A percentile compares a stretch with the other conserved stretches of the same genome.
Conservation (phyloP, 1,140 invertebrate genomes). For the Pissodes strobi region DNA sequence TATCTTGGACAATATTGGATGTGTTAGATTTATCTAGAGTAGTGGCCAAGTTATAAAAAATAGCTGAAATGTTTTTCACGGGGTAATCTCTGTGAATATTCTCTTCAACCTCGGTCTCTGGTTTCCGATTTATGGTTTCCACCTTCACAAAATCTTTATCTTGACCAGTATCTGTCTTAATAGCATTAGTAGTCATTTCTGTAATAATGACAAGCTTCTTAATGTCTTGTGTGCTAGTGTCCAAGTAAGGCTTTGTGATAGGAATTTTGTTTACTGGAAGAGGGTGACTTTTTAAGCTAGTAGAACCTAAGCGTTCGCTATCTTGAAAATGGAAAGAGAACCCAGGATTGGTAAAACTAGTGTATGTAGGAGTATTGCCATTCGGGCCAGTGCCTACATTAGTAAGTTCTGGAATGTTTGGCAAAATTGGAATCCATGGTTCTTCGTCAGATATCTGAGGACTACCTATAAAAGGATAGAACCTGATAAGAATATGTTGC, state of each 20-base stretch:
- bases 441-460: constrained; percentile 25
- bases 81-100: constrained; percentile 22
- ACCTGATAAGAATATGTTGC: neutral
- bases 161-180: constrained; percentile 21
- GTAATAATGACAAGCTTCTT: constrained; percentile 12
- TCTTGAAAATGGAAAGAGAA: constrained; percentile 59
- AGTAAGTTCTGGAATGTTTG: constrained; percentile 29
- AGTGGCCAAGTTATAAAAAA: constrained; percentile 44
- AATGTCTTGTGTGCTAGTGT: constrained; percentile 47
- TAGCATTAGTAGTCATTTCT: constrained; percentile 26
- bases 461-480: constrained; percentile 11
- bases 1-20: constrained; percentile 50
- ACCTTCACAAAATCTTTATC: constrained; percentile 41
- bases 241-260: constrained; percentile 54
- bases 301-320: constrained; percentile 60
- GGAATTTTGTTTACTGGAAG: constrained; percentile 71
- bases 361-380: constrained; percentile 57
- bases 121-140: constrained; percentile 47
- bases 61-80: constrained; percentile 42
- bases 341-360: constrained; percentile 68
- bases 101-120: constrained; percentile 23
- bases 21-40: constrained; percentile 58
- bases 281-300: constrained; percentile 63
- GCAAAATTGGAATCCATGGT: constrained; percentile 60
- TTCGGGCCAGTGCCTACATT: neutral